A percentile compares a stretch with the other conserved stretches of the same genome.
Conservation (phyloP, 2,113 vertebrate species). For the Nyctibius bracteatus region DNA sequence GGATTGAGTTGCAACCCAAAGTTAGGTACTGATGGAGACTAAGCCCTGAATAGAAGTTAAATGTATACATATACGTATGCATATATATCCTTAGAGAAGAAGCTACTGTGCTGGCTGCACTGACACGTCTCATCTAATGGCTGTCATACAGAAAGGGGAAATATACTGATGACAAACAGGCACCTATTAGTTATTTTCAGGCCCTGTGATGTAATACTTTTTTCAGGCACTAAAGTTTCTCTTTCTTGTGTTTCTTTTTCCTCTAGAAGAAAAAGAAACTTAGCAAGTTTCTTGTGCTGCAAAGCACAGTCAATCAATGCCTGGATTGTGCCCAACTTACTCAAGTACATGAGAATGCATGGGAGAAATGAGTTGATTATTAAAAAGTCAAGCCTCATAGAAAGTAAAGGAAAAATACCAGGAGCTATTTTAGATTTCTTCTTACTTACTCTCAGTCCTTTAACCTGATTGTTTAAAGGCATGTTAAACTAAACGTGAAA, state of each 20-base stretch:
- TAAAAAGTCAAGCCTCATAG: conserved; percentile 1
- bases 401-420: conserved; percentile 1
- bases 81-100: not conserved
- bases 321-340: conserved; percentile 15
- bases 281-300: conserved; percentile 15
- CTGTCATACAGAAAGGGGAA: conserved; percentile 9
- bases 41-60: not conserved
- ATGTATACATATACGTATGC: not conserved
- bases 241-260: conserved; percentile 53
- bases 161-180: not conserved
- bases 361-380: not conserved
- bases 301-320: conserved; percentile 8
- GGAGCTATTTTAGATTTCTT: not conserved
- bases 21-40: not conserved
- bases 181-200: conserved; percentile 17
- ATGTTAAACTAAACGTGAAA: conserved; percentile 12
- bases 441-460: not conserved
- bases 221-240: conserved; percentile 55
- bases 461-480: not conserved
- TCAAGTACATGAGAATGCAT: conserved; percentile 13
- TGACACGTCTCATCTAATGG: not conserved
- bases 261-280: conserved; percentile 66
- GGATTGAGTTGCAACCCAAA: not conserved
- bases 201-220: not conserved
- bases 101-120: not conserved